Conservation (phyloP, 2,888 invertebrate genomes). For the Lepidochrysops patricia region DNA sequence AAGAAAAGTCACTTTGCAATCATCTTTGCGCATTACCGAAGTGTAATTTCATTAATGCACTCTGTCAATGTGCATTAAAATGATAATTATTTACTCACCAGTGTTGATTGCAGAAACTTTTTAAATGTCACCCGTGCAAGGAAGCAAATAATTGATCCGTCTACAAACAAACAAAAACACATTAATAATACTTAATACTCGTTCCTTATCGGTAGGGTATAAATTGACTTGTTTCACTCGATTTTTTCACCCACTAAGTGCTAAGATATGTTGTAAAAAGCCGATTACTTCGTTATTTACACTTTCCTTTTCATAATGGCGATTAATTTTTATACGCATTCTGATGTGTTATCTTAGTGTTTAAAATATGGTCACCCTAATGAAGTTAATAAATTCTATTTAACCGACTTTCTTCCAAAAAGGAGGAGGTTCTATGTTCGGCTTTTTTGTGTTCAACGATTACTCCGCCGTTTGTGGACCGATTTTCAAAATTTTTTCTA, state of each 20-base stretch:
- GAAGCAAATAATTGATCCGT: conserved; percentile 2
- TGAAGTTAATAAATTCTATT: not conserved
- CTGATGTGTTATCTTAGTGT: not conserved
- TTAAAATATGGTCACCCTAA: not conserved
- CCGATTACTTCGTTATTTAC: not conserved
- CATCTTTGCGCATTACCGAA: not conserved
- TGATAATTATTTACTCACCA: not conserved
- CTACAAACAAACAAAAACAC: not conserved
- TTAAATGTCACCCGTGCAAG: not conserved
- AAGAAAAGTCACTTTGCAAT: not conserved
- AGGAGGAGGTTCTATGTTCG: no score
- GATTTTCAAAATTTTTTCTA: no score
- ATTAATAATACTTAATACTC: not conserved
- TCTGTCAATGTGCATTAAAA: not conserved
- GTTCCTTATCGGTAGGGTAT: not conserved
- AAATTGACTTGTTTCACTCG: conserved; percentile 1
- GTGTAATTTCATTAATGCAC: not conserved
- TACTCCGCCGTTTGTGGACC: no score
- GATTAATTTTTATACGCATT: not conserved
- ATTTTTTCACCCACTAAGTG: not conserved
- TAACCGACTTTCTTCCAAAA: no score
- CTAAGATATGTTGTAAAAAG: conserved; percentile 1
- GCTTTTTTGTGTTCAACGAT: no score
- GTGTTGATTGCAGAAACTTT: not conserved
- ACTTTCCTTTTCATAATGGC: not conserved